phyloP scores from a whole-genome alignment of 2,113 vertebrate genomes.

The Ornithorhynchus anatinus region DNA sequence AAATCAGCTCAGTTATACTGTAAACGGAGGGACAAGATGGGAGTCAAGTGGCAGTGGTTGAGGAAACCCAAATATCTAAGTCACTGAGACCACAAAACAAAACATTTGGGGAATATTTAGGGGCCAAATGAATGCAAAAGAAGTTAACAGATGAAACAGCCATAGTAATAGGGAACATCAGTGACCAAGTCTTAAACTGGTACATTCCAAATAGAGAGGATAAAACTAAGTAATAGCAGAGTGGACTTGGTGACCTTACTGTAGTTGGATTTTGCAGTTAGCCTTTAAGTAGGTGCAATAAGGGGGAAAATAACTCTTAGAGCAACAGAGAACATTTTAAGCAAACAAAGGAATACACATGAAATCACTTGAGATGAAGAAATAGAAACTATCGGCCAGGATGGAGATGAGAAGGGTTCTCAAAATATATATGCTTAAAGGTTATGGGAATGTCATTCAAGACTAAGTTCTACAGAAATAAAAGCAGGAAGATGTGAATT shows the following conservation, averaged over 20 bases:
- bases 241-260: background rate
- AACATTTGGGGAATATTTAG: too few species aligned
- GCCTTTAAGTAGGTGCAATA: rapidly evolving
- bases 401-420: background rate
- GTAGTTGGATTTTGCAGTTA: constrained; percentile 15
- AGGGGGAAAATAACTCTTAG: background rate
- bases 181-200: constrained; percentile 19
- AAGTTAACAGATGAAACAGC: constrained; percentile 48
- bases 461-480: background rate
- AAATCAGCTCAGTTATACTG: too few species aligned
- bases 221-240: constrained; percentile 19
- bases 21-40: constrained; percentile 48
- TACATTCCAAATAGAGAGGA: background rate
- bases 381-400: background rate
- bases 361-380: background rate
- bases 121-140: constrained; percentile 54
- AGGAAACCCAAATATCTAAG: constrained; percentile 34
- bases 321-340: background rate
- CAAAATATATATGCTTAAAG: background rate
- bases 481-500: background rate
- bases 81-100: constrained; percentile 3
- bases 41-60: constrained; percentile 42
- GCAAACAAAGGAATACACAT: background rate
- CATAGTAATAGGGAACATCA: constrained; percentile 24
- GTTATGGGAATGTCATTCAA: too few species aligned